Conservation (phyloP, 2,113 vertebrate species). For the Coryphaenoides rupestris region DNA sequence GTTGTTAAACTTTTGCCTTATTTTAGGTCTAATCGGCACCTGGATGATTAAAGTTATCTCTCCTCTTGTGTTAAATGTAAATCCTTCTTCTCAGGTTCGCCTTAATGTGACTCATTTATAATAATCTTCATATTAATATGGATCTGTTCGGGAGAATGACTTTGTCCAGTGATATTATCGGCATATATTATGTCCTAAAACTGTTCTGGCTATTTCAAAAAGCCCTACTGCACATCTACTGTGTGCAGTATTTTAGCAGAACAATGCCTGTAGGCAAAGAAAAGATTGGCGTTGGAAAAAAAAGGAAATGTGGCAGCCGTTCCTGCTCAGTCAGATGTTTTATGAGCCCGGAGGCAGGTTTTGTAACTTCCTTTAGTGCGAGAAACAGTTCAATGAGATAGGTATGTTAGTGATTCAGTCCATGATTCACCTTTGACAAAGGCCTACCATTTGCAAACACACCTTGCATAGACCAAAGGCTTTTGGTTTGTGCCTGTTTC, state of each 20-base stretch:
- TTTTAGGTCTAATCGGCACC: too few relatives aligned
- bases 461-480: too few relatives aligned
- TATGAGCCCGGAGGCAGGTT: conserved; percentile 60
- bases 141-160: background rate
- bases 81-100: too few relatives aligned
- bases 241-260: conserved; percentile 65
- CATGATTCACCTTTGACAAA: conserved; percentile 50
- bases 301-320: conserved; percentile 60
- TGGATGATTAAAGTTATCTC: too few relatives aligned
- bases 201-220: conserved; percentile 28
- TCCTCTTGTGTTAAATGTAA: too few relatives aligned
- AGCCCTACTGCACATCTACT: conserved; percentile 43
- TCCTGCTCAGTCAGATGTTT: conserved; percentile 39
- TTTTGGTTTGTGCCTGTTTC: too few relatives aligned
- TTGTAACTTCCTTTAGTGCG: conserved; percentile 53
- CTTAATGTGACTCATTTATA: too few relatives aligned
- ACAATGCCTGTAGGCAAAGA: conserved; percentile 61
- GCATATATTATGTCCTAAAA: background rate
- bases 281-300: conserved; percentile 46
- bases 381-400: conserved; percentile 44
- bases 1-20: too few relatives aligned
- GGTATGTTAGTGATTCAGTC: conserved; percentile 56
- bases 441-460: too few relatives aligned
- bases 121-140: too few relatives aligned
- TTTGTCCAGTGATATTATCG: background rate